Conservation (phyloP, 2,888 invertebrate genomes). For the Trichogramma evanescens region DNA sequence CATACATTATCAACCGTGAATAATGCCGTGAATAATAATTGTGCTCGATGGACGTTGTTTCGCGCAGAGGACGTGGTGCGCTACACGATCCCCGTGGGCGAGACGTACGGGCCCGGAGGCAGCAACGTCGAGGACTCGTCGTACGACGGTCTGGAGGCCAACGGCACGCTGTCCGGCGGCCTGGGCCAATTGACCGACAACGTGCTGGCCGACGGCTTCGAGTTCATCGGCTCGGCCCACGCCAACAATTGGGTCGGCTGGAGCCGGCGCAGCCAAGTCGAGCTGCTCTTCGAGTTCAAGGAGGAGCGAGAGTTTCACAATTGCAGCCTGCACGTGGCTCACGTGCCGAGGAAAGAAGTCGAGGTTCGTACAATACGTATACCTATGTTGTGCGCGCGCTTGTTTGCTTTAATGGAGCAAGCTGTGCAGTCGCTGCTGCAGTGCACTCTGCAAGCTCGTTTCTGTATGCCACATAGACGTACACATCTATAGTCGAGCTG, state of each 20-base stretch:
- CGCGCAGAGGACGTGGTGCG: constrained; percentile 59
- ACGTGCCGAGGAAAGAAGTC: constrained; percentile 72
- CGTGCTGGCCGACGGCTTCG: constrained; percentile 56
- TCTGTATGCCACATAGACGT: too few species aligned
- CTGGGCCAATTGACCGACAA: constrained; percentile 80
- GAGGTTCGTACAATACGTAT: constrained; percentile 52
- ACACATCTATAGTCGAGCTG: too few species aligned
- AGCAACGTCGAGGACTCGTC: constrained; percentile 69
- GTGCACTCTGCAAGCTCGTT: too few species aligned
- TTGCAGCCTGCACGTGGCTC: constrained; percentile 39
- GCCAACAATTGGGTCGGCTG: constrained; percentile 73
- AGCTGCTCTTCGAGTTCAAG: constrained; percentile 76
- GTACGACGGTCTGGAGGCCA: constrained; percentile 64
- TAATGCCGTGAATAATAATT: too few species aligned
- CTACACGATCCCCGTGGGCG: constrained; percentile 63
- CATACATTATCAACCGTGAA: too few species aligned
- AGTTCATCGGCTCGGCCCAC: constrained; percentile 35
- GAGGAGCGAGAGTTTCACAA: constrained; percentile 63
- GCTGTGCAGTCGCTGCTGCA: not conserved
- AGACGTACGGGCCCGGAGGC: constrained; percentile 54
- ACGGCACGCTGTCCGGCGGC: constrained; percentile 57
- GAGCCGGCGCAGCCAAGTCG: constrained; percentile 65
- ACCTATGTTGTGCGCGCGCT: not conserved
- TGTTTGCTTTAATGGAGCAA: constrained; percentile 18
- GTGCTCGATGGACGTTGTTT: not conserved